phyloP scores from a whole-genome alignment of 2,888 invertebrate genomes.

The Nemotelus pantherinus region DNA sequence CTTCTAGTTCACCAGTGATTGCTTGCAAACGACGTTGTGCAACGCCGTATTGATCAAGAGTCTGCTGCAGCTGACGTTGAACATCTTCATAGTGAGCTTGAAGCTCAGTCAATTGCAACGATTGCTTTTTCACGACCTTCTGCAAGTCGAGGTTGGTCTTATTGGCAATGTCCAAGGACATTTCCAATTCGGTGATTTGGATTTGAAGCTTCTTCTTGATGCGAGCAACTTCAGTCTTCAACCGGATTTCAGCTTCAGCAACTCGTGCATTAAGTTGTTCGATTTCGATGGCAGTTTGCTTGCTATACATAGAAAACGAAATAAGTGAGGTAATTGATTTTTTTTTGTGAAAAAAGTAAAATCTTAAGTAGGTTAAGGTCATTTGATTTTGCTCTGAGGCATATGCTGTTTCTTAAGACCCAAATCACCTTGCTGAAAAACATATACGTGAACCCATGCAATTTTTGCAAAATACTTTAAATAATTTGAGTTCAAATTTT shows the following conservation, averaged over 20 bases:
- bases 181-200: slow-evolving; percentile 95
- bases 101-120: slow-evolving; percentile 88
- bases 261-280: slow-evolving; percentile 95
- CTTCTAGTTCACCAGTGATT: slow-evolving; percentile 94
- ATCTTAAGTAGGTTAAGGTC: slow-evolving; percentile 40
- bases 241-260: slow-evolving; percentile 93
- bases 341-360: not conserved
- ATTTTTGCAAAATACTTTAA: too few species aligned
- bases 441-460: too few species aligned
- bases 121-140: slow-evolving; percentile 97
- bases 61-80: slow-evolving; percentile 94
- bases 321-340: not conserved
- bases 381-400: not conserved
- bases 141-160: slow-evolving; percentile 97
- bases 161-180: slow-evolving; percentile 97
- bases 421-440: too few species aligned
- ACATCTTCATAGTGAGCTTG: slow-evolving; percentile 96
- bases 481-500: too few species aligned
- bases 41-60: slow-evolving; percentile 91
- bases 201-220: slow-evolving; percentile 99
- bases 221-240: slow-evolving; percentile 94
- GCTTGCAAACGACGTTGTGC: slow-evolving; percentile 91
- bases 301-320: slow-evolving; percentile 68
- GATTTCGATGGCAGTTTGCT: slow-evolving; percentile 97
- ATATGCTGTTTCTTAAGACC: not conserved